Conservation (phyloP, 2,797 vertebrate species). For the Huso huso region DNA sequence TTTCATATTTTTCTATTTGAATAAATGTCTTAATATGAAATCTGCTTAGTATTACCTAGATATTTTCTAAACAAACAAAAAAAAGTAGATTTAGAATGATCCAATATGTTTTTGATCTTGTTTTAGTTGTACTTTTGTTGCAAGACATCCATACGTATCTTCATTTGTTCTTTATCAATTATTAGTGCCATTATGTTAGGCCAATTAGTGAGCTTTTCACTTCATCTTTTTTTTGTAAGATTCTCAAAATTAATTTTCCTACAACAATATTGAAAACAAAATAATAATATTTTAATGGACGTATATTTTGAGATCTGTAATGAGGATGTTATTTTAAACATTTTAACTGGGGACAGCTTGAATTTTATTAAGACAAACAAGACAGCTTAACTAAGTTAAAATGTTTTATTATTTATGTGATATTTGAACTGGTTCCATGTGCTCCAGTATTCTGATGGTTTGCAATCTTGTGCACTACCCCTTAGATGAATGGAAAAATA, state of each 20-base stretch:
- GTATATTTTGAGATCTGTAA: conserved; percentile 37
- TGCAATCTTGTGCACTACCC: neutral
- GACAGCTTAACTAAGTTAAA: neutral
- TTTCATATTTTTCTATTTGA: conserved; percentile 76
- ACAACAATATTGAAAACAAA: conserved; percentile 21
- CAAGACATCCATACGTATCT: conserved; percentile 47
- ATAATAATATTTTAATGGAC: conserved; percentile 39
- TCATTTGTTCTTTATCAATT: conserved; percentile 21
- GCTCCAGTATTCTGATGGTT: neutral
- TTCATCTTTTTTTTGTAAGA: conserved; percentile 20
- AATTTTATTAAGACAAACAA: conserved; percentile 45
- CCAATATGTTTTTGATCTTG: conserved; percentile 44
- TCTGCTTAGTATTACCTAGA: conserved; percentile 66
- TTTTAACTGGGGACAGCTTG: conserved; percentile 17
- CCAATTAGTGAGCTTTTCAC: conserved; percentile 22
- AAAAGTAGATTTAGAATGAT: conserved; percentile 56
- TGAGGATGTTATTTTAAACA: conserved; percentile 15
- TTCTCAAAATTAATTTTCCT: conserved; percentile 25
- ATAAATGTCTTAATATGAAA: conserved; percentile 60
- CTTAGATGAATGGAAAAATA: no score
- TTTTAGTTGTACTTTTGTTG: conserved; percentile 46
- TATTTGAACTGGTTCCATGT: neutral
- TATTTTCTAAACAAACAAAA: conserved; percentile 67
- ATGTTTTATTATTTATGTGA: no score
- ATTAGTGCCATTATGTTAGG: conserved; percentile 22